These are phyloP conservation scores for Plemyria rubiginata DNA, from an alignment of 2,888 invertebrate genomes.

Conservation along the genomic window DNA sequence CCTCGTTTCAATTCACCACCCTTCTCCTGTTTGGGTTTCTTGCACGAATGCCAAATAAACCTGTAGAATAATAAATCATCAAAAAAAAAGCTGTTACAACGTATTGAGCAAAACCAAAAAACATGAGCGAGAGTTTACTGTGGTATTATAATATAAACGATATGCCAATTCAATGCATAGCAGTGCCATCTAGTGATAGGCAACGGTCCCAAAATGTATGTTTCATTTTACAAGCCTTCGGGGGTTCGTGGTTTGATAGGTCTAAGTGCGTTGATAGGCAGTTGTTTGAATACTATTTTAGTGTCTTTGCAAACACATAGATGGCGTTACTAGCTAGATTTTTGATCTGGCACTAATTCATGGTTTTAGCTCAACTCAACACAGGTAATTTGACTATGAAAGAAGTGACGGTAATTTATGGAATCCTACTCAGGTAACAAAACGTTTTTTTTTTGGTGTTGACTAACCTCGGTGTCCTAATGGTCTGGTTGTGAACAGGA, in stretches of 20 bases:
- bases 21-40: slow-evolving; percentile 56
- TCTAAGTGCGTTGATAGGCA: background rate
- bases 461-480: slow-evolving; percentile 70
- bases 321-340: background rate
- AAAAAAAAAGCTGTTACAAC: background rate
- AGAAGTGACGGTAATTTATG: no score
- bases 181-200: background rate
- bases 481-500: slow-evolving; percentile 67
- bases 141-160: no score
- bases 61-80: slow-evolving; percentile 45
- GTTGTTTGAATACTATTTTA: background rate
- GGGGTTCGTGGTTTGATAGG: background rate
- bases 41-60: slow-evolving; percentile 79
- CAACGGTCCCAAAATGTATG: background rate
- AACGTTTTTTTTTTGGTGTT: no score
- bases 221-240: background rate
- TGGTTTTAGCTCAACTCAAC: no score
- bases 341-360: background rate
- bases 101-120: no score
- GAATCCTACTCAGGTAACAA: no score
- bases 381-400: no score
- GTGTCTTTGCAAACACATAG: background rate
- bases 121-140: no score
- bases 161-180: no score
- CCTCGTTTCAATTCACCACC: slow-evolving; percentile 58